phyloP scores from a whole-genome alignment of 2,888 invertebrate species.

The Eristalis intricaria region DNA sequence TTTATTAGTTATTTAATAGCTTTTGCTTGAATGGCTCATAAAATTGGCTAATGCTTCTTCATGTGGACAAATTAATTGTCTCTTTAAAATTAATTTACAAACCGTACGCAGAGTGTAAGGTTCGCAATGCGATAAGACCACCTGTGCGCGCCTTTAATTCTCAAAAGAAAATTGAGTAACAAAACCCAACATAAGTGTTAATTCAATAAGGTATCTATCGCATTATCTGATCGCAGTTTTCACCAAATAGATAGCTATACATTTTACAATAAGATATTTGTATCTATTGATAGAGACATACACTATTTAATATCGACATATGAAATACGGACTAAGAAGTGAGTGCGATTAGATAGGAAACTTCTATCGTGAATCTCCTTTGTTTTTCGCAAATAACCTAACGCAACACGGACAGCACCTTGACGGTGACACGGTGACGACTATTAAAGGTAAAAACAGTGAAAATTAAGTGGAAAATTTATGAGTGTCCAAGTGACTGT shows the following conservation, averaged over 20 bases:
- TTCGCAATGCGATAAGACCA: not conserved
- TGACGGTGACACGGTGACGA: not conserved
- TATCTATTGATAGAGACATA: not conserved
- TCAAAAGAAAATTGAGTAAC: not conserved
- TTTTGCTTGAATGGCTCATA: not conserved
- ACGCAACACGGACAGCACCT: not conserved
- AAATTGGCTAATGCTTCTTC: not conserved
- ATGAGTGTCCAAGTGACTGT: not conserved
- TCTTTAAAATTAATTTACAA: not conserved
- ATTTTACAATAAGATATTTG: not conserved
- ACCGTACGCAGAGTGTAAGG: not conserved
- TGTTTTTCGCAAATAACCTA: not conserved
- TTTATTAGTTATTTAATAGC: not conserved
- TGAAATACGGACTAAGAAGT: conserved; percentile 20
- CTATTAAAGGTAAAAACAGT: not conserved
- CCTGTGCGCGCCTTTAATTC: not conserved
- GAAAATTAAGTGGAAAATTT: not conserved
- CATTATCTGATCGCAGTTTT: conserved; percentile 6
- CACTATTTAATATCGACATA: conserved; percentile 10
- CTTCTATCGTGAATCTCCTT: not conserved
- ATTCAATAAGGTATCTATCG: conserved; percentile 11
- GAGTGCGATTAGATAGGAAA: not conserved
- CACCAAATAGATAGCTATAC: not conserved
- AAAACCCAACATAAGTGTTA: not conserved
- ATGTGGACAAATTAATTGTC: not conserved